These are phyloP conservation scores for Leptonema lineaticorne DNA, from an alignment of 1,140 invertebrate species.

Conservation along the genomic window DNA sequence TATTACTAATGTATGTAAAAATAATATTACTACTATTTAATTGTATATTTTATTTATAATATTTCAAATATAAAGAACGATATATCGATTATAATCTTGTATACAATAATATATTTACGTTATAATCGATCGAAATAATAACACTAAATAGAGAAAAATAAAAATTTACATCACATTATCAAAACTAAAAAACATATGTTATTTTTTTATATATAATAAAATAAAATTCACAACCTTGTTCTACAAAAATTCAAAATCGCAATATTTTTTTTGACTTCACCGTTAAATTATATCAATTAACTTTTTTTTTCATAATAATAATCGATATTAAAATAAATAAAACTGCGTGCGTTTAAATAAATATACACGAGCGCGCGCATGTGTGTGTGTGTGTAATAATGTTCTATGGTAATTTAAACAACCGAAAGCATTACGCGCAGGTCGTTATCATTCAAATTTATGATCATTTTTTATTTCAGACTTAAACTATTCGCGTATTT, in stretches of 20 bases:
- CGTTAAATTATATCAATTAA: neutral
- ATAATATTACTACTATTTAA: too few species aligned
- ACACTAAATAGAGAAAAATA: too few species aligned
- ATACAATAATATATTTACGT: too few species aligned
- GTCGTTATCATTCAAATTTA: conserved; percentile 17
- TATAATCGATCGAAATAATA: too few species aligned
- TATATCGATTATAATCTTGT: too few species aligned
- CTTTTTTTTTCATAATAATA: neutral
- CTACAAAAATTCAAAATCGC: neutral
- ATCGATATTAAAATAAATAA: neutral
- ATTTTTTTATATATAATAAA: too few species aligned
- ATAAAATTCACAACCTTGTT: neutral
- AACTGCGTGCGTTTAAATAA: neutral
- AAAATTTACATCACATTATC: too few species aligned
- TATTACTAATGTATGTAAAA: too few species aligned
- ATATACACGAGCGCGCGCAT: neutral
- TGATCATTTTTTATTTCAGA: neutral
- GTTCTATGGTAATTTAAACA: neutral
- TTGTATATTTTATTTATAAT: too few species aligned
- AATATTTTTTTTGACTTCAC: neutral
- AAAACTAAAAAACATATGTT: too few species aligned
- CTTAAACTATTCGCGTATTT: conserved; percentile 3
- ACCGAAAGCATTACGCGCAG: neutral
- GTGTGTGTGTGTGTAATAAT: neutral
- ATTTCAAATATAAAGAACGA: too few species aligned